phyloP scores from a whole-genome alignment of 1,140 invertebrate genomes.

The Babylonia areolata region DNA sequence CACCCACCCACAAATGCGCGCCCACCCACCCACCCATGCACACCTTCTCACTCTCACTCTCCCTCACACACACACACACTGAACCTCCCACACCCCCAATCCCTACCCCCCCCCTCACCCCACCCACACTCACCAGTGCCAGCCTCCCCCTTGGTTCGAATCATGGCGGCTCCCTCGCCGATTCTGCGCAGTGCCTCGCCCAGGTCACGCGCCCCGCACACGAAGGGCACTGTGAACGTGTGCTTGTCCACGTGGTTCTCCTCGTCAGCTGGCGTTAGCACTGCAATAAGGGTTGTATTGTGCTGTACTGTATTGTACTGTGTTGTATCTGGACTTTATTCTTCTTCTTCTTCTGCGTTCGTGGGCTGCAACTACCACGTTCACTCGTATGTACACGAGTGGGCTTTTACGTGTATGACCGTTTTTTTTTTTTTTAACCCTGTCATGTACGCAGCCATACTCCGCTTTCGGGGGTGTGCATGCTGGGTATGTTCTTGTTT shows the following conservation, averaged over 20 bases:
- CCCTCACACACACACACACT: neutral
- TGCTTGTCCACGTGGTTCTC: slow-evolving; percentile 71
- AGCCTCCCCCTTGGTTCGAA: slow-evolving; percentile 65
- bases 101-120: neutral
- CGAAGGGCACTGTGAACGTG: slow-evolving; percentile 68
- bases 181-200: slow-evolving; percentile 58
- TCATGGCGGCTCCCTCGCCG: slow-evolving; percentile 55
- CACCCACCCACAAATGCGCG: neutral
- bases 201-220: slow-evolving; percentile 70
- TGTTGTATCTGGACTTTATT: too few relatives aligned
- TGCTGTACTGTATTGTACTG: too few relatives aligned
- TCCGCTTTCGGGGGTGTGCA: too few relatives aligned
- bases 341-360: too few relatives aligned
- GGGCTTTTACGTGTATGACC: too few relatives aligned
- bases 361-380: too few relatives aligned
- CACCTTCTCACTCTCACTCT: neutral
- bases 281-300: too few relatives aligned
- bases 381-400: too few relatives aligned
- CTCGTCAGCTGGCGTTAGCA: slow-evolving; percentile 69
- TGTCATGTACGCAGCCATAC: too few relatives aligned
- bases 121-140: neutral
- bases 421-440: too few relatives aligned
- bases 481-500: too few relatives aligned
- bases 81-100: too few relatives aligned
- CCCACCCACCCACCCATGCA: neutral